phyloP scores from a whole-genome alignment of 2,888 invertebrate genomes.

The Formica aserva region DNA sequence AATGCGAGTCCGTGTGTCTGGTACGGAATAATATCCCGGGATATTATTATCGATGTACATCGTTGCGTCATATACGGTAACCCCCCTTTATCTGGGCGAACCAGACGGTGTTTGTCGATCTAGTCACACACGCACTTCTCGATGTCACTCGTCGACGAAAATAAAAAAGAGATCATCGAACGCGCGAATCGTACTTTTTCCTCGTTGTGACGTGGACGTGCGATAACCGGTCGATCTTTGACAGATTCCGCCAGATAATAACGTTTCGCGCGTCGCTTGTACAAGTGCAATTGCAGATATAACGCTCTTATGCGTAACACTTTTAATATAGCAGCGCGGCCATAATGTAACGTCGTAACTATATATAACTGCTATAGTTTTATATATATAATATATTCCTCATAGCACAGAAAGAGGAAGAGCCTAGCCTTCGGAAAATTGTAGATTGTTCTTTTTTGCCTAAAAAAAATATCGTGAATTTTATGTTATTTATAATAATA shows the following conservation, averaged over 20 bases:
- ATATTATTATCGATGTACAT: slow-evolving; percentile 17
- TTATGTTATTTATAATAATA: background rate
- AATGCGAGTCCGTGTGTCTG: background rate
- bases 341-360: background rate
- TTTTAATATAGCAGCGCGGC: background rate
- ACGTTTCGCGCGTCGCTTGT: slow-evolving; percentile 8
- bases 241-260: slow-evolving; percentile 26
- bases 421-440: background rate
- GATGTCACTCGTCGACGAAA: slow-evolving; percentile 36
- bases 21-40: background rate
- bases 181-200: slow-evolving; percentile 34
- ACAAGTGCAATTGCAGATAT: slow-evolving; percentile 37
- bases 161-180: slow-evolving; percentile 44
- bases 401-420: background rate
- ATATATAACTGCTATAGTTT: background rate
- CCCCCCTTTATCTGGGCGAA: slow-evolving; percentile 29
- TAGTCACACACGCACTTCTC: slow-evolving; percentile 20
- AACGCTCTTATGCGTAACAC: background rate
- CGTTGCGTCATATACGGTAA: slow-evolving; percentile 35
- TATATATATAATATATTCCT: background rate
- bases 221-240: slow-evolving; percentile 41
- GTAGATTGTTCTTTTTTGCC: background rate
- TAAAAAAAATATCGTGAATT: background rate
- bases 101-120: slow-evolving; percentile 40
- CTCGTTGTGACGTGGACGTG: slow-evolving; percentile 36